phyloP scores from a whole-genome alignment of 2,888 invertebrate genomes.

The Tachina grossa region DNA sequence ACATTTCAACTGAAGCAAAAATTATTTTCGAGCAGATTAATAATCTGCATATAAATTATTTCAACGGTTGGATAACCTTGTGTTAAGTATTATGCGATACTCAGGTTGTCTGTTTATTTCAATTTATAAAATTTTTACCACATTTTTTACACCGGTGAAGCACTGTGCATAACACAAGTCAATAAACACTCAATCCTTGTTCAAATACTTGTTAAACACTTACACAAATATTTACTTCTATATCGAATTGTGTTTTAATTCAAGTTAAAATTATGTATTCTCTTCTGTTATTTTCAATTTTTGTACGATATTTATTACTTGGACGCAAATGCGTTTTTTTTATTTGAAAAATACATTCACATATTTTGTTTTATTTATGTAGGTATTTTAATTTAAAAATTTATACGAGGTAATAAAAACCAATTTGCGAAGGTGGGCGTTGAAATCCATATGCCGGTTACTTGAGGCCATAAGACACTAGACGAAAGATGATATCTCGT shows the following conservation, averaged over 20 bases:
- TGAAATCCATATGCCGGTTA: slow-evolving; percentile 62
- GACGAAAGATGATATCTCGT: slow-evolving; percentile 38
- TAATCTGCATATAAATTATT: too few relatives aligned
- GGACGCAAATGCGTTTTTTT: slow-evolving; percentile 22
- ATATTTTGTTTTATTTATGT: slow-evolving; percentile 39
- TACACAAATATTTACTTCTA: slow-evolving; percentile 10
- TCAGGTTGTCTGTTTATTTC: too few relatives aligned
- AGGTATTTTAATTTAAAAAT: neutral
- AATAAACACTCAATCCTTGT: neutral
- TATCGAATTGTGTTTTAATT: slow-evolving; percentile 9
- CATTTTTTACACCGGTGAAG: neutral
- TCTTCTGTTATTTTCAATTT: slow-evolving; percentile 14
- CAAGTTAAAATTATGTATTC: slow-evolving; percentile 9
- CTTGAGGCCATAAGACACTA: slow-evolving; percentile 56
- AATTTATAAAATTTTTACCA: neutral
- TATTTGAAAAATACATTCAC: slow-evolving; percentile 19
- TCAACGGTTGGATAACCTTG: too few relatives aligned
- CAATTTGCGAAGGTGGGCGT: slow-evolving; percentile 57
- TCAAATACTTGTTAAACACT: slow-evolving; percentile 1
- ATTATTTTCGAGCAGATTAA: too few relatives aligned
- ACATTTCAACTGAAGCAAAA: too few relatives aligned
- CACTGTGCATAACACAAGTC: slow-evolving; percentile 17
- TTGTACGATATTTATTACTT: slow-evolving; percentile 31
- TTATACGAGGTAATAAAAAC: slow-evolving; percentile 35
- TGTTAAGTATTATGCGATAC: too few relatives aligned